These are phyloP conservation scores for Ommatoiulus sabulosus DNA, from an alignment of 2,888 invertebrate species.

Conservation along the genomic window DNA sequence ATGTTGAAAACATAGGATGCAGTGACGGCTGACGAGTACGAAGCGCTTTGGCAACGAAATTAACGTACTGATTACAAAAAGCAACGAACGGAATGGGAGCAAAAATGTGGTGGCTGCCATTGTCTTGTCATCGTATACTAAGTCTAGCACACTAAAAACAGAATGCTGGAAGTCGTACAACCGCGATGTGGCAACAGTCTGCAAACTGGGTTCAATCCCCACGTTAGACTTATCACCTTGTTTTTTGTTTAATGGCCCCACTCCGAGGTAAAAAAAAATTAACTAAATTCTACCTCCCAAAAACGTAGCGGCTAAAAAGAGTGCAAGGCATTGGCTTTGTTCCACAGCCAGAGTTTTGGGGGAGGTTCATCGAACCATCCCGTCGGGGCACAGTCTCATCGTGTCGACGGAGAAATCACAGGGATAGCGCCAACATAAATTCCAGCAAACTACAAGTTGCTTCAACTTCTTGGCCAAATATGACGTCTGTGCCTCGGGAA, in stretches of 20 bases:
- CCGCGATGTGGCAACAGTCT: not conserved
- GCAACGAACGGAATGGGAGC: no score
- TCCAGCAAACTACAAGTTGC: not conserved
- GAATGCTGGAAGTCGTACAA: not conserved
- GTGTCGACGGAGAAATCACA: slow-evolving; percentile 11
- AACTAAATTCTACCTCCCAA: not conserved
- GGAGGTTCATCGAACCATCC: slow-evolving; percentile 10
- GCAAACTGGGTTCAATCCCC: not conserved
- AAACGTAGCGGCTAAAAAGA: not conserved
- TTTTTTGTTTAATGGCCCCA: not conserved
- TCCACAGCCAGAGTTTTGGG: not conserved
- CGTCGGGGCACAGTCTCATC: not conserved
- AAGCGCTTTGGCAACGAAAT: no score
- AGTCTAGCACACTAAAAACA: not conserved
- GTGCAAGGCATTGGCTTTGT: not conserved
- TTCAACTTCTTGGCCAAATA: not conserved
- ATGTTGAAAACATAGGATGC: no score
- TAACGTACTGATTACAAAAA: no score
- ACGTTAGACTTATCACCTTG: not conserved
- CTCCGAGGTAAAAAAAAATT: not conserved
- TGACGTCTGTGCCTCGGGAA: not conserved
- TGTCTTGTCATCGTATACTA: not conserved
- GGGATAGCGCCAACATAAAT: not conserved
- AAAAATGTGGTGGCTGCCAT: not conserved
- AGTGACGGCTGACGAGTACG: no score